Base-by-base conservation (phyloP, 2,113 vertebrate species). In the Suricata suricatta region DNA sequence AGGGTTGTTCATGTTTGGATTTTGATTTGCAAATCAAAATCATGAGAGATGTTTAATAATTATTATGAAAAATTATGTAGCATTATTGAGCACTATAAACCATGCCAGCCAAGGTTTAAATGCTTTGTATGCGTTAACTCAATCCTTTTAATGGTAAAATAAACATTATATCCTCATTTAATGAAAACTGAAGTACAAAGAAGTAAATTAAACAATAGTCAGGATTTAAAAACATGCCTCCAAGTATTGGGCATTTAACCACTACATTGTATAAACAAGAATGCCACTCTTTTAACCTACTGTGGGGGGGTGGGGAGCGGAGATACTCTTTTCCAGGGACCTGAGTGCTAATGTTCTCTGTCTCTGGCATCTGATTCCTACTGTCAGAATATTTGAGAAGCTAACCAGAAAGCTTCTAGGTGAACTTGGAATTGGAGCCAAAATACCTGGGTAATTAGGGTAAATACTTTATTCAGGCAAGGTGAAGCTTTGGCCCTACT, bases 1-100 rank as follows among this genome's bases (percentile, higher is more conserved):
- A n/a, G 54, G 74, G 44, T 94, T 86, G 47, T 17, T 96, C 47
- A 52, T 80, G 31, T 23, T 92, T 94, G 31, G 44, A 66, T 72
- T 97, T 97, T 81, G 15, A 92, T 63, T 63, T 16, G 44, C 60
- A 87, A 69, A 31, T 90, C 50, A 91, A 47, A 96, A 66, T 47
- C 35, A n/a, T 21, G 64, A 71, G 63, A 86, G 25, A 35, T 93
- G 3, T 84, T 95, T 95, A 92, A 41, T 66, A 93, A 38, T 95
- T 90, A 54, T 82, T 86, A 60, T 41, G 68, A 92, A 94, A 64
- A 72, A 71, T 41, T 91, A 47, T 90, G 74, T 88, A 89, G 31
- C 35, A 88, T 83, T 83, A 83, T 66, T 88, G 63, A 96, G 41
- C 33, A 64, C 31, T 83, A 2, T 60, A 60, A 60, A 60, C 57